phyloP scores from a whole-genome alignment of 2,797 vertebrate species.

The Yasuhikotakia modesta region DNA sequence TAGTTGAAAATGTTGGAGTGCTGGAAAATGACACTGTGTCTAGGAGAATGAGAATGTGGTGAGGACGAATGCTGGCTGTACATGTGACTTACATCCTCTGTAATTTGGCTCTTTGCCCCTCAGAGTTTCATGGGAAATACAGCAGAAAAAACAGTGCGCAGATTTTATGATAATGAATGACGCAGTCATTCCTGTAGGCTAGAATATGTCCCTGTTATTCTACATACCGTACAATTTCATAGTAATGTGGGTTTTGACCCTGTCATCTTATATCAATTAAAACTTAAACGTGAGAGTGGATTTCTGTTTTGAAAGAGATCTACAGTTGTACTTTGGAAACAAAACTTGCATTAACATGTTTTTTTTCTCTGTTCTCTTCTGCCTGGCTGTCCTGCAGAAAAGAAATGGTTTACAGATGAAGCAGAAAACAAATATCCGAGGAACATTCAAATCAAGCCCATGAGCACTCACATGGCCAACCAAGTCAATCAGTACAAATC shows the following conservation, averaged over 20 bases:
- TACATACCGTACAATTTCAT: slow-evolving; percentile 41
- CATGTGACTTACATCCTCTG: slow-evolving; percentile 50
- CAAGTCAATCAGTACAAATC: slow-evolving; percentile 99
- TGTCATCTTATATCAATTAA: slow-evolving; percentile 44
- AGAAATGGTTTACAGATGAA: slow-evolving; percentile 99
- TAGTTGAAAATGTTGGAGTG: slow-evolving; percentile 55
- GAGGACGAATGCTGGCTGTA: slow-evolving; percentile 42
- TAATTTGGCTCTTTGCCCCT: slow-evolving; percentile 49
- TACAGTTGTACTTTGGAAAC: slow-evolving; percentile 11
- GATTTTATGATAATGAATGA: slow-evolving; percentile 36
- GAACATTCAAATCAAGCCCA: slow-evolving; percentile 99
- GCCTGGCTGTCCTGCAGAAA: slow-evolving; percentile 82
- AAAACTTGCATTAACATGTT: slow-evolving; percentile 70
- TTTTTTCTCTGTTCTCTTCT: slow-evolving; percentile 58
- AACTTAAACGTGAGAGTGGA: slow-evolving; percentile 27
- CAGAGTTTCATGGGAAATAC: slow-evolving; percentile 34
- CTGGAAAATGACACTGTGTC: slow-evolving; percentile 66
- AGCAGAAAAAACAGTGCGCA: slow-evolving; percentile 23
- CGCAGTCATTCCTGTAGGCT: slow-evolving; percentile 21
- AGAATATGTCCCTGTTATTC: slow-evolving; percentile 37
- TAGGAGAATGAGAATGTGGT: slow-evolving; percentile 44
- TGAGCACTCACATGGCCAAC: slow-evolving; percentile 99
- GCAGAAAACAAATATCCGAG: slow-evolving; percentile 94
- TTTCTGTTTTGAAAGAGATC: slow-evolving; percentile 2
- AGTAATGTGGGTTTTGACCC: slow-evolving; percentile 45